phyloP scores from a whole-genome alignment of 2,113 vertebrate species.

The Holacanthus passer region DNA sequence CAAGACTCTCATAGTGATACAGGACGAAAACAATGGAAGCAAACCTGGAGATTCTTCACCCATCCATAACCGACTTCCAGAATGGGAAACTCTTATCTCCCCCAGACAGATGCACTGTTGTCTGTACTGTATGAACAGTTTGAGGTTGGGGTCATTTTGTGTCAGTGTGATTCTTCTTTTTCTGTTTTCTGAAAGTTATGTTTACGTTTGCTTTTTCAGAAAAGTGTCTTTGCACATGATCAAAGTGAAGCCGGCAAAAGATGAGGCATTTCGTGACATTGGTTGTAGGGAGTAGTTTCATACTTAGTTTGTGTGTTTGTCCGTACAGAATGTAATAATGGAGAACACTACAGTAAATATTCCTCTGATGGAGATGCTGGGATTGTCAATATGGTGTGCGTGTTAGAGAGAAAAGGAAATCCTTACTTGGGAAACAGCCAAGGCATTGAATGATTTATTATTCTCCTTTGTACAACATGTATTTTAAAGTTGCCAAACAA shows the following conservation, averaged over 20 bases:
- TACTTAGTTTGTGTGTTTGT: neutral
- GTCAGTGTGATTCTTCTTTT: neutral
- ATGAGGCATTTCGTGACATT: neutral
- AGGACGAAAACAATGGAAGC: neutral
- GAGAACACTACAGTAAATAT: neutral
- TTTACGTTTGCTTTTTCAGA: neutral
- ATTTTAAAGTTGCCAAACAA: conserved; percentile 53
- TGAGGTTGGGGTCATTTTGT: neutral
- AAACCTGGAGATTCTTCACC: neutral
- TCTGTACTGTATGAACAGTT: neutral
- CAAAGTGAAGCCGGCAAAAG: neutral
- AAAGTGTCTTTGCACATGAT: neutral
- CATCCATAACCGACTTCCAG: neutral
- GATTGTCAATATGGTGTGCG: neutral
- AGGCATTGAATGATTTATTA: neutral
- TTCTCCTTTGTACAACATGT: conserved; percentile 5
- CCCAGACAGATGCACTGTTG: too few relatives aligned
- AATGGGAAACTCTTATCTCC: too few relatives aligned
- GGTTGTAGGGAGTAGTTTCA: neutral
- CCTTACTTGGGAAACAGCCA: neutral
- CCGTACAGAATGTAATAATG: neutral
- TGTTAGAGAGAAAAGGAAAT: neutral
- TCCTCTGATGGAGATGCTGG: neutral
- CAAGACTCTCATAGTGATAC: neutral
- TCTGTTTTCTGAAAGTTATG: neutral